Base-by-base conservation (phyloP, 2,113 vertebrate genomes). In the Pedionomus torquatus region DNA sequence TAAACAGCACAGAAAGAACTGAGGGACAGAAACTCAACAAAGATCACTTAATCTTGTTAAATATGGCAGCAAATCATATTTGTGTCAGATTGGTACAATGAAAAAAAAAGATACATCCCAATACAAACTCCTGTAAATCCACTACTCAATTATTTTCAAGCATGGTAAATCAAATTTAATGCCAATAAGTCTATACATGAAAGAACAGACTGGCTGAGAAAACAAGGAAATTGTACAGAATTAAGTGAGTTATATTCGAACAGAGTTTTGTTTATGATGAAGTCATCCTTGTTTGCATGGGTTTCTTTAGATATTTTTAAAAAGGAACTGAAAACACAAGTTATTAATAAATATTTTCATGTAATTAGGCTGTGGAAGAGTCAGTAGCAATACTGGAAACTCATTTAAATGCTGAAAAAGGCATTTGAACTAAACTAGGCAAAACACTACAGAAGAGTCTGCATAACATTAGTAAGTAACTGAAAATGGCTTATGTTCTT, bases 291-390 rank as follows among this genome's bases (percentile, higher is more conserved):
- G 19, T 78, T 87, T 89, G 44, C 26, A 39, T 85, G 35, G 4
- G 1, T 0, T 2, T 64, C 80, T 89, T 90, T 25, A 9, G 17
- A 55, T 71, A 24, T 37, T 64, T 86, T 86, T 82, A 6, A 41
- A 78, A 93, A 84, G 46, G 13, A 83, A 65, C 9, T 33, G 28
- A 84, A 94, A 92, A 33, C 24, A 76, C 25, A 79, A 85, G 31
- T 31, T 89, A 60, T 91, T 91, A 92, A 79, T 95, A 95, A 95
- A 92, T 79, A 79, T 82, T 89, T 87, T 89, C 54, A 58, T 63
- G 55, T 49, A 81, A 83, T 89, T 72, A 87, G 52, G 13, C 55
- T 28, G 14, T 30, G 10, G 48, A 89, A 84, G 48, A 54, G 18
- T 64, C 37, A 63, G n/a, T 57, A 57, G 57, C 87, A 92, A 69